Base-by-base conservation (phyloP, 2,113 vertebrate genomes). In the Furnarius figulus region DNA sequence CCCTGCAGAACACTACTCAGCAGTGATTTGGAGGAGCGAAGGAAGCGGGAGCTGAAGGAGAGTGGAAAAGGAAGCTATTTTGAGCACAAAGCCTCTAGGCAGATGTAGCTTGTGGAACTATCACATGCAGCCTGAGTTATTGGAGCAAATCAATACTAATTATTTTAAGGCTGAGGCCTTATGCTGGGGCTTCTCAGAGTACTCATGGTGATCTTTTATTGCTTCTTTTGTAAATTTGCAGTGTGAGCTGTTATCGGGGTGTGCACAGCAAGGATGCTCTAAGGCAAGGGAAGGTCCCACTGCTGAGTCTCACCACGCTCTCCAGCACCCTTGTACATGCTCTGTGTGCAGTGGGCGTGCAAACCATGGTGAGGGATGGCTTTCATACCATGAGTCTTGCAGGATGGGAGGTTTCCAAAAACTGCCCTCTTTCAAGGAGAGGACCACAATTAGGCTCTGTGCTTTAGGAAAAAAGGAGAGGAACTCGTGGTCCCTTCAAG, bases 121-220 rank as follows among this genome's bases (percentile, higher is more conserved):
- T 96, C 92, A 95, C 88, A 85, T 62, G 87, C 70, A 65, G 94
- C 59, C 86, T 2, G 6, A 96, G 91, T 96, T 97, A 97, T 79
- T 96, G 96, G 94, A 97, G 89, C 90, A 95, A 93, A 97, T 97
- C 96, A 95, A 97, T 97, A 97, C 92, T 97, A 97, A 97, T 97
- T 97, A 97, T 97, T 96, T 97, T 95, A 97, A 81, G 86, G 92
- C 63, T 85, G 82, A 92, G 80, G 87, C 89, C 87, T 95, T 91
- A 58, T 84, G 85, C 44, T 87, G 53, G 90, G 61, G 52, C 52
- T 95, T 96, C 85, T 92, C 55, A 21, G 82, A 71, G 88, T 42
- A 47, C 86, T 96, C 87, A 24, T 37, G 73, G 81, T 93, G 95
- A 94, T 95, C 86, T 93, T 92, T 92, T 87, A 76, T 91, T 90